These are phyloP conservation scores for Formica selysi DNA, from an alignment of 1,140 invertebrate genomes.

Conservation along the genomic window DNA sequence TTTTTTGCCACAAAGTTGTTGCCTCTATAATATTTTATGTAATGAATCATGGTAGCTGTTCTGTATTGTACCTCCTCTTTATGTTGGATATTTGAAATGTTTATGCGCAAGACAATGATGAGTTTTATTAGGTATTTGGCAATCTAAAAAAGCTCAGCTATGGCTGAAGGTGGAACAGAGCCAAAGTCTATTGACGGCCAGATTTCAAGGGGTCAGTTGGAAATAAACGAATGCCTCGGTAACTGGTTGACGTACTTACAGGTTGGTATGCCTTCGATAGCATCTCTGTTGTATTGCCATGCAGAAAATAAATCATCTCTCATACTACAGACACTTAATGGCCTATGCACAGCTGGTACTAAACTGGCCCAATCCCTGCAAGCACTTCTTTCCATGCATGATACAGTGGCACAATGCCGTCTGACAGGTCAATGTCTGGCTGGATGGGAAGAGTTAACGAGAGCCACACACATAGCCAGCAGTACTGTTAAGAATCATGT, in stretches of 20 bases:
- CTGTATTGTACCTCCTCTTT: not conserved
- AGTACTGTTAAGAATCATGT: constrained; percentile 89
- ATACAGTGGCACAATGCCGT: constrained; percentile 85
- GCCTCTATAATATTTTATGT: not conserved
- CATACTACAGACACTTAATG: constrained; percentile 87
- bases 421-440: constrained; percentile 86
- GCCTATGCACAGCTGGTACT: constrained; percentile 88
- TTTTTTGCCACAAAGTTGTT: not conserved
- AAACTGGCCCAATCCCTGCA: constrained; percentile 87
- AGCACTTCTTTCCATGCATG: constrained; percentile 87
- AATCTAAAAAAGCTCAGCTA: constrained; percentile 69
- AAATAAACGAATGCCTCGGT: constrained; percentile 88
- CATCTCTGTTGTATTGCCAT: not conserved
- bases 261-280: constrained; percentile 79
- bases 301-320: constrained; percentile 39
- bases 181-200: constrained; percentile 83
- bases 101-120: not conserved
- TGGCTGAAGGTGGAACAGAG: constrained; percentile 84
- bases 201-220: constrained; percentile 84
- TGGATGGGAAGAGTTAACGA: constrained; percentile 88
- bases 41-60: not conserved
- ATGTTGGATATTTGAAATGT: not conserved
- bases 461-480: constrained; percentile 88
- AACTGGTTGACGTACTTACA: constrained; percentile 89
- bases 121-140: not conserved